Evolutionary conservation across 2,888 invertebrate genomes (phyloP), one percentile per base, ranked within the genome.

Genomic region (Archips xylosteana): DNA sequence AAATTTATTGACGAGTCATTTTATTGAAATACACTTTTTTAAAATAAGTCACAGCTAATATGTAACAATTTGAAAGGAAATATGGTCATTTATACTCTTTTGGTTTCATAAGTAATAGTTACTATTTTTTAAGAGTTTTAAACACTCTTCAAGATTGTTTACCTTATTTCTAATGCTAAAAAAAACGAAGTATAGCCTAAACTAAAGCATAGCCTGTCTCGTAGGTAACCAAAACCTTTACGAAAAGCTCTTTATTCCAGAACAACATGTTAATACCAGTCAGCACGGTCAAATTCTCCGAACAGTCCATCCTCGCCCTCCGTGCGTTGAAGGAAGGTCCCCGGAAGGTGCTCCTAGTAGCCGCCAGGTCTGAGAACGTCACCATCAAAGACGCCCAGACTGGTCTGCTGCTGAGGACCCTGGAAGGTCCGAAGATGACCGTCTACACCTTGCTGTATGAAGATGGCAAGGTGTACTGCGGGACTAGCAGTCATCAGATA

Each of bases 241-340:
- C 6, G 2, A 45, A 45, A 45, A 12, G 1, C 3, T 12, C 12
- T 45, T 45, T 68, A 77, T 93, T 91, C 2, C 88, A 96, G 96
- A 94, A 94, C 78, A 95, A 95, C 81, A 92, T 94, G 89, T 81
- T 95, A 3, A 90, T 95, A 77, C 91, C 94, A 74, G 94, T 95
- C 15, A 94, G 94, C 71, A 90, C 95, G 0, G 89, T 95, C 10
- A 95, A 96, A 66, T 96, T 96, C 80, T 95, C 96, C 0, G 95
- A 96, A 10, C 95, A 95, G 75, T 95, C 96, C 0, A 96, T 97
- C 47, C 91, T 97, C 62, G 96, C 96, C 0, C 86, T 97, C 9
- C 96, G 96, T 76, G 96, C 97, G 0, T 95, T 96, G 75, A 96
- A 96, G 78, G 97, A 97, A 83, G 97, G 97, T 0, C 95, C 96